These are phyloP conservation scores for Eumacrocentrus americanus DNA, from an alignment of 2,888 invertebrate genomes.

Conservation along the genomic window DNA sequence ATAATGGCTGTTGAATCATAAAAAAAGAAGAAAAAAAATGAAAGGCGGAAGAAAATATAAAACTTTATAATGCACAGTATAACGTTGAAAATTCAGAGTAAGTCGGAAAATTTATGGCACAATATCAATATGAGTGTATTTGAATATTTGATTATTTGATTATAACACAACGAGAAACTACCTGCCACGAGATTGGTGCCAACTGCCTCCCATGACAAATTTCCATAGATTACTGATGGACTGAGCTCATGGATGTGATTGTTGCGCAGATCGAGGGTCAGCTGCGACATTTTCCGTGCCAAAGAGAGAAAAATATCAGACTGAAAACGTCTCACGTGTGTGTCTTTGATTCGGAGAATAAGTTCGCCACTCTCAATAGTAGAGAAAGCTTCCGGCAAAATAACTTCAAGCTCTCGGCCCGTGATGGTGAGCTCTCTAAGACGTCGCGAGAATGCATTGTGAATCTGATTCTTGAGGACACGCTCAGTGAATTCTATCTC, in stretches of 20 bases:
- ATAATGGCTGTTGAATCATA: too few species aligned
- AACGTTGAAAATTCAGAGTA: too few species aligned
- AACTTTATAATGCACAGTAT: too few species aligned
- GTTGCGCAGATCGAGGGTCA: conserved; percentile 82
- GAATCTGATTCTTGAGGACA: conserved; percentile 75
- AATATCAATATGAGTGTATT: background rate
- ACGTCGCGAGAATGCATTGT: conserved; percentile 79
- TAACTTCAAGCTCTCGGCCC: conserved; percentile 74
- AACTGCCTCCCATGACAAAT: conserved; percentile 86
- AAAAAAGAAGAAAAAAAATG: too few species aligned
- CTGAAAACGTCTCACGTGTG: conserved; percentile 80
- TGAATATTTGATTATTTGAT: background rate
- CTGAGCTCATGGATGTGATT: conserved; percentile 84
- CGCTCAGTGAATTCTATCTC: conserved; percentile 79
- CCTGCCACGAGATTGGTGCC: conserved; percentile 86
- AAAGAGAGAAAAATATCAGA: conserved; percentile 79
- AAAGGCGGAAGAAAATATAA: too few species aligned
- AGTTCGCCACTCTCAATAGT: conserved; percentile 79
- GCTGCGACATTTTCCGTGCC: conserved; percentile 75
- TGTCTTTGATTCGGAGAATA: conserved; percentile 77
- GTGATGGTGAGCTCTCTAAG: conserved; percentile 81
- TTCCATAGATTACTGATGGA: conserved; percentile 86
- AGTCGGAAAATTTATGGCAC: too few species aligned
- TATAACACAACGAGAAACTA: conserved; percentile 50
- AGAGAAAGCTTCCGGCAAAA: conserved; percentile 79